Percentiles rank a stretch among this genome's conserved stretches.
These are phyloP conservation scores for Oceanites oceanicus DNA, from an alignment of 2,113 vertebrate species.

Conservation along the genomic window DNA sequence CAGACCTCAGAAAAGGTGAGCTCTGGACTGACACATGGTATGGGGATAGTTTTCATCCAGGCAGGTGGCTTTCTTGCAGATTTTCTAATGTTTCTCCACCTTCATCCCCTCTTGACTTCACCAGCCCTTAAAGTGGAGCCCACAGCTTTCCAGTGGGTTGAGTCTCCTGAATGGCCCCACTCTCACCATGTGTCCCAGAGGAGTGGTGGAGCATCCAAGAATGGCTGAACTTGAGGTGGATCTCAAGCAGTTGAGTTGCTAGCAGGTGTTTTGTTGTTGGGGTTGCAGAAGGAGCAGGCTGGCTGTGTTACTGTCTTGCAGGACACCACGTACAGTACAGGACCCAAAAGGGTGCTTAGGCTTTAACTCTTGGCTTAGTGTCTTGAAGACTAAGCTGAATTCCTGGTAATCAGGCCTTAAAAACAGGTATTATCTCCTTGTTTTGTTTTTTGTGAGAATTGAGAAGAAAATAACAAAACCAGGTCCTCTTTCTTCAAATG, in stretches of 20 bases:
- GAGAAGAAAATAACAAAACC: not conserved
- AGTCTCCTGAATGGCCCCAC: not conserved
- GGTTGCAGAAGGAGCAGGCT: not conserved
- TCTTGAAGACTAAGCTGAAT: not conserved
- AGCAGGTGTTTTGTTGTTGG: not conserved
- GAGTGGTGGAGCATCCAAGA: not conserved
- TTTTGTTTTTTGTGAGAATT: not conserved
- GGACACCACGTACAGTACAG: not conserved
- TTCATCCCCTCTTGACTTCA: not conserved
- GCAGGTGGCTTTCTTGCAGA: not conserved
- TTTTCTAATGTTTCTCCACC: not conserved
- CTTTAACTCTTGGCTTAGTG: not conserved
- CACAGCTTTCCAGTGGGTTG: not conserved
- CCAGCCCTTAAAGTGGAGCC: not conserved
- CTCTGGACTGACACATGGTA: not conserved
- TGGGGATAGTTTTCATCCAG: not conserved
- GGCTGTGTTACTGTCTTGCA: not conserved
- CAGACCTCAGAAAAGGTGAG: not conserved
- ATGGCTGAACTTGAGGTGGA: not conserved
- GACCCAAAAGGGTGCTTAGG: not conserved
- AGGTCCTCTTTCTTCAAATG: not conserved
- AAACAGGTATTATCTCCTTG: not conserved
- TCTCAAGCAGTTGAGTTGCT: not conserved
- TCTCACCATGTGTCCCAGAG: not conserved
- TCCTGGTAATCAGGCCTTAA: conserved; percentile 9